Base-by-base conservation (phyloP, 2,113 vertebrate genomes). In the Zosterops pallidus region DNA sequence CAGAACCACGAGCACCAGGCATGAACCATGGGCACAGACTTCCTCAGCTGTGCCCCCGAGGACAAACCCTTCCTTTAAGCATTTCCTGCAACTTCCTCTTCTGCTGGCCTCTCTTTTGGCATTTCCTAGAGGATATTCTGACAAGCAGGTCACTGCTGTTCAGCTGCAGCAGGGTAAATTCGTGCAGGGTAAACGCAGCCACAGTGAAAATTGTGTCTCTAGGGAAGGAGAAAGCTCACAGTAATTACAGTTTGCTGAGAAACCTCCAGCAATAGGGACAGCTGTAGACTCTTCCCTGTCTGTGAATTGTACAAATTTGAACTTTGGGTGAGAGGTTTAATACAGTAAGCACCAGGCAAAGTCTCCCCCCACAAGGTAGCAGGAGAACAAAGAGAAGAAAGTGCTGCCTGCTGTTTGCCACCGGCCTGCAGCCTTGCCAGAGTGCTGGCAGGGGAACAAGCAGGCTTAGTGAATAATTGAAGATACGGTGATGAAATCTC, bases 391-490 rank as follows among this genome's bases (percentile, higher is more conserved):
- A 93, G 76, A 76, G 44, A 35, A 89, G 56, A 76, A 79, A 94
- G 82, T 77, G n/a, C 2, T 28, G 56, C 22, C 80, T 85, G 94
- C 81, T 88, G 90, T 78, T 59, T 74, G 59, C 6, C 75, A 96
- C 83, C 24, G 46, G 56, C 52, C 91, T 69, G 74, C 86, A 87
- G 77, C 88, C 93, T 81, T 37, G 28, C 22, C 77, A 64, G 80
- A 42, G 95, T 41, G 95, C 69, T 42, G 35, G 91, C 90, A 97
- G 85, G 92, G 75, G 67, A 96, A 94, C 86, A 79, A 72, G 72
- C 52, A 95, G 92, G 55, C 95, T 95, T 90, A 84, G 94, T 97
- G 91, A 98, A 97, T 98, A 97, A 98, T 94, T 97, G 96, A 98
- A 97, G 94, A 91, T 90, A 97, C 92, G 93, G 94, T 90, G 96